Percentiles rank a stretch among this genome's conserved stretches.
Conservation (phyloP, 2,888 invertebrate species). For the Aromia moschata region DNA sequence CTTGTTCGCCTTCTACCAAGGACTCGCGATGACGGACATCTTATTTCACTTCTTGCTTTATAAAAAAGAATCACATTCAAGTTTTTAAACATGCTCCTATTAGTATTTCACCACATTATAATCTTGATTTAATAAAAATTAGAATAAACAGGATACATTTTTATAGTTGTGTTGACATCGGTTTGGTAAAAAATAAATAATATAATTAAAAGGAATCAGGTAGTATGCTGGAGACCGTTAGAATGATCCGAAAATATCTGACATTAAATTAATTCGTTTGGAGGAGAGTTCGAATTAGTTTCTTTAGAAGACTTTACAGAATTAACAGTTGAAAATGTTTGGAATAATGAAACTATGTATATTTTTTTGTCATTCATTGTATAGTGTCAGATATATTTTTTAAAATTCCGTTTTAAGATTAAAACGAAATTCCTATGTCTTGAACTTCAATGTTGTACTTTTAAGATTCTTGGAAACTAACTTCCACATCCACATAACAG, state of each 20-base stretch:
- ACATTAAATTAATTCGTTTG: too few relatives aligned
- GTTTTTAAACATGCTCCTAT: constrained; percentile 2
- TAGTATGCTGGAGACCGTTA: background rate
- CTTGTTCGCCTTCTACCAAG: background rate
- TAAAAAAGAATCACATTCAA: background rate
- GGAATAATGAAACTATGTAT: too few relatives aligned
- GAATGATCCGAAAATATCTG: background rate
- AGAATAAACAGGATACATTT: constrained; percentile 12
- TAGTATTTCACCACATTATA: constrained; percentile 13
- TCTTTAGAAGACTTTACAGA: too few relatives aligned
- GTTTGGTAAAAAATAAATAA: constrained; percentile 1
- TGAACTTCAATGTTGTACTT: too few relatives aligned
- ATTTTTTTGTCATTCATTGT: too few relatives aligned
- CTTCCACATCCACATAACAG: too few relatives aligned
- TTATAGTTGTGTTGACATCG: background rate
- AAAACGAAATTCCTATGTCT: too few relatives aligned
- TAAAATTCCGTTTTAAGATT: too few relatives aligned
- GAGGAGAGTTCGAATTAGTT: too few relatives aligned
- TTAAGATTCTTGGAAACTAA: too few relatives aligned
- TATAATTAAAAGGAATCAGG: background rate
- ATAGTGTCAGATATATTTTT: too few relatives aligned
- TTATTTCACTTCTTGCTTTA: background rate
- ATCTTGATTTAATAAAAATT: constrained; percentile 8
- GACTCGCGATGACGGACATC: background rate
- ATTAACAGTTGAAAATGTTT: too few relatives aligned